Percentiles rank a stretch among this genome's conserved stretches.
Conservation (phyloP, 2,888 invertebrate species). For the Napeogenes inachia region DNA sequence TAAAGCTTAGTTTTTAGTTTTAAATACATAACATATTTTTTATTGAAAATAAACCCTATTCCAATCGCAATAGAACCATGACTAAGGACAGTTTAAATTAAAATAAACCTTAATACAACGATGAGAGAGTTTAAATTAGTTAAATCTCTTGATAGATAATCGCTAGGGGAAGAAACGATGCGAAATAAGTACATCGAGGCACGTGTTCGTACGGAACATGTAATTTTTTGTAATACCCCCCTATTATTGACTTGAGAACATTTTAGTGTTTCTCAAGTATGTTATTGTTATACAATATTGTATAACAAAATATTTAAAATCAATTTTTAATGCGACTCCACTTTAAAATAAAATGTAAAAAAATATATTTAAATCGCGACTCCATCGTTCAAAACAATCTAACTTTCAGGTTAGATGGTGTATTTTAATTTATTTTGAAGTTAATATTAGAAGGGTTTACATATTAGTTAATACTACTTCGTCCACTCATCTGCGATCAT, state of each 20-base stretch:
- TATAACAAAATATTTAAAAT: background rate
- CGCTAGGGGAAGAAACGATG: slow-evolving; percentile 59
- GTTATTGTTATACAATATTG: slow-evolving; percentile 38
- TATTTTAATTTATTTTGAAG: no score
- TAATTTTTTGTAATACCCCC: slow-evolving; percentile 59
- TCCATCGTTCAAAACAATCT: no score
- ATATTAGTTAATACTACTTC: slow-evolving; percentile 45
- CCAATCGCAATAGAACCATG: background rate
- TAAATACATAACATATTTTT: background rate
- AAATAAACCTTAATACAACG: slow-evolving; percentile 12
- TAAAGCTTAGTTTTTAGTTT: background rate
- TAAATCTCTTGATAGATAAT: slow-evolving; percentile 8
- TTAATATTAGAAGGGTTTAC: slow-evolving; percentile 35
- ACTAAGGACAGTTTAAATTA: background rate
- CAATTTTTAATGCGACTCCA: background rate
- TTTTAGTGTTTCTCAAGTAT: slow-evolving; percentile 44
- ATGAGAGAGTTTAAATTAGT: slow-evolving; percentile 18
- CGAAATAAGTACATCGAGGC: slow-evolving; percentile 63
- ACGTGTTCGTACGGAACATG: slow-evolving; percentile 59
- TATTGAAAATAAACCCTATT: background rate
- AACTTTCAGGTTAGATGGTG: no score
- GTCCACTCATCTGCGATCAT: slow-evolving; percentile 28
- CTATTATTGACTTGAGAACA: slow-evolving; percentile 35
- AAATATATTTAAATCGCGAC: no score
- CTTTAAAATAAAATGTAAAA: no score